Percentiles rank a stretch among this genome's conserved stretches.
phyloP scores from a whole-genome alignment of 2,797 vertebrate species.

The Myotis myotis region DNA sequence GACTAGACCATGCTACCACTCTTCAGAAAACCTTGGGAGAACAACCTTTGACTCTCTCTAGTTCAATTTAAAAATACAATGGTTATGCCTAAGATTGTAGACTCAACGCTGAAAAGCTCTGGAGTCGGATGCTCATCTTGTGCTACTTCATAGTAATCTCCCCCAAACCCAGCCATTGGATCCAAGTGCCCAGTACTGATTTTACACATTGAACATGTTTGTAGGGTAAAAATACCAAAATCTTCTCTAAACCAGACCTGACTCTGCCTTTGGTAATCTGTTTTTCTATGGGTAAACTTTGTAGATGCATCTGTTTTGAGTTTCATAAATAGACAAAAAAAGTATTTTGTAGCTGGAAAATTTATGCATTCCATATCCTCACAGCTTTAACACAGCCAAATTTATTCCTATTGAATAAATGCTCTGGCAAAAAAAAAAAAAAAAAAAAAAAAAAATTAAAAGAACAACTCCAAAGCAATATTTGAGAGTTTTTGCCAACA shows the following conservation, averaged over 20 bases:
- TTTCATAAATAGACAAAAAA: slow-evolving; percentile 74
- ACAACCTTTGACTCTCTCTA: neutral
- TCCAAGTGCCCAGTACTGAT: neutral
- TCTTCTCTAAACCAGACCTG: slow-evolving; percentile 51
- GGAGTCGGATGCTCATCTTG: neutral
- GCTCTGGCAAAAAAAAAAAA: neutral
- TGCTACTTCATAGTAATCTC: neutral
- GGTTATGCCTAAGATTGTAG: neutral
- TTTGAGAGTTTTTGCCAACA: slow-evolving; percentile 53
- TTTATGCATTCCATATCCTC: slow-evolving; percentile 73
- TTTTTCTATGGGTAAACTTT: slow-evolving; percentile 69
- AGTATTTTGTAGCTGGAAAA: slow-evolving; percentile 62
- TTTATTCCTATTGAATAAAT: slow-evolving; percentile 71
- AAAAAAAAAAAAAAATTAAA: slow-evolving; percentile 75
- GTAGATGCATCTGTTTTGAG: slow-evolving; percentile 75
- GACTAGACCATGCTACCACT: neutral
- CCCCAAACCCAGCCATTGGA: neutral
- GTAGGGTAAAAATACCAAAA: slow-evolving; percentile 63
- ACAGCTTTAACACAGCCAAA: slow-evolving; percentile 71
- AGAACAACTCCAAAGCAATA: slow-evolving; percentile 72
- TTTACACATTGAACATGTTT: slow-evolving; percentile 53
- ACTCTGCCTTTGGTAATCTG: slow-evolving; percentile 64
- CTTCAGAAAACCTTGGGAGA: neutral
- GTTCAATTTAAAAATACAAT: neutral
- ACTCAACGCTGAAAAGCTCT: neutral